Conservation (phyloP, 2,888 invertebrate genomes). For the Lamellibrachia columna region DNA sequence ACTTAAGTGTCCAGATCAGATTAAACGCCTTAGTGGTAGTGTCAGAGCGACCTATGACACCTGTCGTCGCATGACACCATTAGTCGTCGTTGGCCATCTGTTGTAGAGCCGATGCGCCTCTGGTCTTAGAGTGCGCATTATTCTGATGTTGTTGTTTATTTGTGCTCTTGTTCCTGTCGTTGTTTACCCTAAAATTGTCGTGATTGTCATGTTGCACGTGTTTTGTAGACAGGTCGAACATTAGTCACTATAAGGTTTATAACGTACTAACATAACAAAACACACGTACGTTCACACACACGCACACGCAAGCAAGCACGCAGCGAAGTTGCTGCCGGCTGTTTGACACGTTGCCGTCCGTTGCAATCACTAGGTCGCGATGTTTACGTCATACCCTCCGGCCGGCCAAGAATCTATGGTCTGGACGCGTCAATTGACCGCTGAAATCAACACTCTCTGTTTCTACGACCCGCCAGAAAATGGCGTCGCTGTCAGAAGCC, state of each 20-base stretch:
- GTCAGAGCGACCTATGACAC: neutral
- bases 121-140: neutral
- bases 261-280: neutral
- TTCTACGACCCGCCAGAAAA: neutral
- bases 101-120: neutral
- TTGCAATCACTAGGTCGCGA: neutral
- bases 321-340: neutral
- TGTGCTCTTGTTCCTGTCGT: neutral
- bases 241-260: too few relatives aligned
- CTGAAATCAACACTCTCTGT: neutral
- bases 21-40: neutral
- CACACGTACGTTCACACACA: neutral
- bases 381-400: conserved; percentile 9
- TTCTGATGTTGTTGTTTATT: neutral
- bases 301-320: neutral
- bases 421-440: conserved; percentile 5
- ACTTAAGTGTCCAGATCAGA: neutral
- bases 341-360: neutral
- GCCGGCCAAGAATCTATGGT: neutral
- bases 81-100: neutral
- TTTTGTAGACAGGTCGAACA: too few relatives aligned
- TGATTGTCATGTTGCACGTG: neutral
- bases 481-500: neutral
- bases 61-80: neutral
- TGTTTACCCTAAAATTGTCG: neutral